Conservation (phyloP, 2,113 vertebrate species). For the Terrapene triunguis region DNA sequence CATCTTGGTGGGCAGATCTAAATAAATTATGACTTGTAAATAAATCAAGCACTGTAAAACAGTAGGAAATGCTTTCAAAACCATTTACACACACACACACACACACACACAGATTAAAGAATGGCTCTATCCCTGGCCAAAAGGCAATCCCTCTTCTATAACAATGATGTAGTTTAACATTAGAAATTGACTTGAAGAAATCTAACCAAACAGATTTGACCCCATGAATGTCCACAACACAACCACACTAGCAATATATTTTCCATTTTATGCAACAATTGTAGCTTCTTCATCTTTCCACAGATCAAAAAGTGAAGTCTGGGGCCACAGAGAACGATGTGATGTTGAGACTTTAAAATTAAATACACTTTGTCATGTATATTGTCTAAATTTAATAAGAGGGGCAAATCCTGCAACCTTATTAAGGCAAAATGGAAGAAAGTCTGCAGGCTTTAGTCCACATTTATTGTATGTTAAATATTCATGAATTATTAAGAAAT, state of each 20-base stretch:
- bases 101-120: neutral
- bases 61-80: neutral
- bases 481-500: conserved; percentile 62
- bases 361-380: neutral
- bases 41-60: rapidly evolving
- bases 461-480: conserved; percentile 57
- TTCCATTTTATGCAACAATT: neutral
- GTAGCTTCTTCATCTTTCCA: neutral
- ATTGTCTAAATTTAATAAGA: neutral
- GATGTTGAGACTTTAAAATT: neutral
- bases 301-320: rapidly evolving
- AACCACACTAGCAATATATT: rapidly evolving
- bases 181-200: neutral
- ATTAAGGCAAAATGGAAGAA: neutral
- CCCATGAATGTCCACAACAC: neutral
- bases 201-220: neutral
- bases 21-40: neutral
- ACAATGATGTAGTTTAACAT: neutral
- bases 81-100: neutral
- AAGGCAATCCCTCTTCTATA: rapidly evolving
- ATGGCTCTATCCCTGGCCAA: neutral
- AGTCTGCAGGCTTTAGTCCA: neutral
- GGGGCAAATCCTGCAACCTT: neutral
- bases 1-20: neutral
- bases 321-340: neutral